These are phyloP conservation scores for Halichoeres trimaculatus DNA, from an alignment of 2,113 vertebrate species.

Conservation along the genomic window DNA sequence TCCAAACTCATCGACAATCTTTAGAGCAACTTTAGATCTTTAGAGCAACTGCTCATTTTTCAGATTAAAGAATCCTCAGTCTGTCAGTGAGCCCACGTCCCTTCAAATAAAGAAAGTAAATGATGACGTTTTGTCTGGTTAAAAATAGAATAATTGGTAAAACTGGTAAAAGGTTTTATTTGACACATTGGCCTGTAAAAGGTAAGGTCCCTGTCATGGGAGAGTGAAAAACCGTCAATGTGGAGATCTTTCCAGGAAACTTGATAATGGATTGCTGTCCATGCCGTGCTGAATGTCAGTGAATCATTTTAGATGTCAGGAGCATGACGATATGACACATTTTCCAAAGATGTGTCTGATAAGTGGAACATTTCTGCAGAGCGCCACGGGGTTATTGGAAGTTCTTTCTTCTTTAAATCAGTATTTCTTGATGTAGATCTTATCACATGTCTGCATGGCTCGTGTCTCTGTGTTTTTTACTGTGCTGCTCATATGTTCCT, in stretches of 20 bases:
- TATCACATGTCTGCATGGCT: background rate
- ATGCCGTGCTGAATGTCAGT: background rate
- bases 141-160: background rate
- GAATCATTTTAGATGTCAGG: slow-evolving; percentile 8
- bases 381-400: background rate
- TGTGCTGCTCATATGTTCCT: background rate
- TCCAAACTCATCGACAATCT: no score
- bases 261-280: background rate
- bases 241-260: slow-evolving; percentile 31
- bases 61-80: no score
- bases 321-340: background rate
- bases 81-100: background rate
- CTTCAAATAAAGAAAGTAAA: background rate
- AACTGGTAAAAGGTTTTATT: slow-evolving; percentile 1
- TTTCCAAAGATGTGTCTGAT: slow-evolving; percentile 11
- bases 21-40: no score
- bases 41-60: no score
- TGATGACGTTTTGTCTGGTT: background rate
- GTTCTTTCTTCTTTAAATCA: slow-evolving; percentile 20
- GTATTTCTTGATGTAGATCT: background rate
- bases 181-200: background rate
- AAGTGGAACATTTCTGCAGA: background rate
- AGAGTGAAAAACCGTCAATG: background rate
- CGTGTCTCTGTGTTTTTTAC: background rate
- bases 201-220: slow-evolving; percentile 5